Evolutionary conservation across 2,797 vertebrate genomes (phyloP).

Genomic region (Peromyscus eremicus): DNA sequence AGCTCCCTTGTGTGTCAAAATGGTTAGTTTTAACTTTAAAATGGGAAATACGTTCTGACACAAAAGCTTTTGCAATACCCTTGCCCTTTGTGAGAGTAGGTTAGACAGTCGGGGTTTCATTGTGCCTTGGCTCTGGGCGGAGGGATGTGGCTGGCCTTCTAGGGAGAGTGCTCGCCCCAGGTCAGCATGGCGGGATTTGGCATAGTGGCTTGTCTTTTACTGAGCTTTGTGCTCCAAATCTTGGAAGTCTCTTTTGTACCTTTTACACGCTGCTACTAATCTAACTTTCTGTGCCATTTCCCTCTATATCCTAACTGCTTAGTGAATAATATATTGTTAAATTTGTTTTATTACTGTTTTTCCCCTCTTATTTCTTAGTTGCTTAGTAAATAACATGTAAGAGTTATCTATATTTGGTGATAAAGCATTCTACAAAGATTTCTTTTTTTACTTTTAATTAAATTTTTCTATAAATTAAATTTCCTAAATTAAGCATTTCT

Average conservation of each 20-base stretch:
- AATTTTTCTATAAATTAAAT: neutral
- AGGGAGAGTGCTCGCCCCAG: neutral
- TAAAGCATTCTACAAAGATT: neutral
- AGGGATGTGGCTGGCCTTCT: conserved; percentile 4
- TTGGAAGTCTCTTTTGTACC: neutral
- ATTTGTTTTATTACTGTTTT: neutral
- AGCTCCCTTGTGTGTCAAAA: neutral
- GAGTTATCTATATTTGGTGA: neutral
- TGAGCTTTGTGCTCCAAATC: conserved; percentile 8
- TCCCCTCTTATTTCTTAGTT: neutral
- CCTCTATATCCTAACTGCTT: neutral
- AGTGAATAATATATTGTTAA: neutral
- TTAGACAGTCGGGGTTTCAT: neutral
- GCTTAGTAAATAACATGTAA: neutral
- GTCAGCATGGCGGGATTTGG: neutral
- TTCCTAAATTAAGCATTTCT: neutral
- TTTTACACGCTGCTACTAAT: neutral
- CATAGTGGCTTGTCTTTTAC: neutral
- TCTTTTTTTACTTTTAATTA: conserved; percentile 6
- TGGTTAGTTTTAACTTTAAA: neutral
- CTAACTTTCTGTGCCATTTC: neutral
- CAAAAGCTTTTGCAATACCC: neutral
- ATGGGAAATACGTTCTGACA: neutral
- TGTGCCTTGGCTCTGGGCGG: neutral
- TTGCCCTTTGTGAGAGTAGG: neutral